Evolutionary conservation across 2,797 vertebrate genomes (phyloP), one percentile per base, ranked within the genome.

Genomic region (Loris lydekkerianus): DNA sequence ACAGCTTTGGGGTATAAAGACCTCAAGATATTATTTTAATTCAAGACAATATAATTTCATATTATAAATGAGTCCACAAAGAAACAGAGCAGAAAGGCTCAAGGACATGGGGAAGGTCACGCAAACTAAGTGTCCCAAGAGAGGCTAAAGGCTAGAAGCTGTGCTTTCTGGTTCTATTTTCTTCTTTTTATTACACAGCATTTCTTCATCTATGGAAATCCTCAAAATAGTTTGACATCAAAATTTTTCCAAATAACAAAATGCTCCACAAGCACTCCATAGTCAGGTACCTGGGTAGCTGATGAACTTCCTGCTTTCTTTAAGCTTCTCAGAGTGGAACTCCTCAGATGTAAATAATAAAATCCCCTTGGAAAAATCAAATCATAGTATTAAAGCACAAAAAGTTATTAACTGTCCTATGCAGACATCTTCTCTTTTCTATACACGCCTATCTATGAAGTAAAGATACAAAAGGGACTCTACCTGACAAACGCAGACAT

Each of bases 101-200:
- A 88, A 69, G 43, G 83, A 40, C 14, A 43, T 34, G 25, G 0
- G 69, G 27, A n/a, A 53, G 18, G 4, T 60, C 40, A 46, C 29
- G 88, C 10, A 93, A 31, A 56, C 37, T 27, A 82, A 88, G 31
- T 40, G 63, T n/a, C 15, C 21, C 15, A 31, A 83, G 53, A 72
- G 1, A 0, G 0, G 4, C 10, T 46, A 46, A 21, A 58, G 6
- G 3, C 4, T n/a, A 40, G 3, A 31, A 56, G 0, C 7, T 61
- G 20, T 18, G 23, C 29, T 18, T 63, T 25, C 4, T 85, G 73
- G 6, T 9, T 70, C 31, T 40, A 14, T 23, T 29, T 34, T 58
- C 20, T 29, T 75, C 34, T 40, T 87, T 70, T 67, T 65, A 61
- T 60, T 69, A 69, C 2, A 31, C 6, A 49, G 31, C 15, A 73